These are phyloP conservation scores for Isurus oxyrinchus DNA, from an alignment of 2,113 vertebrate species.

Conservation along the genomic window DNA sequence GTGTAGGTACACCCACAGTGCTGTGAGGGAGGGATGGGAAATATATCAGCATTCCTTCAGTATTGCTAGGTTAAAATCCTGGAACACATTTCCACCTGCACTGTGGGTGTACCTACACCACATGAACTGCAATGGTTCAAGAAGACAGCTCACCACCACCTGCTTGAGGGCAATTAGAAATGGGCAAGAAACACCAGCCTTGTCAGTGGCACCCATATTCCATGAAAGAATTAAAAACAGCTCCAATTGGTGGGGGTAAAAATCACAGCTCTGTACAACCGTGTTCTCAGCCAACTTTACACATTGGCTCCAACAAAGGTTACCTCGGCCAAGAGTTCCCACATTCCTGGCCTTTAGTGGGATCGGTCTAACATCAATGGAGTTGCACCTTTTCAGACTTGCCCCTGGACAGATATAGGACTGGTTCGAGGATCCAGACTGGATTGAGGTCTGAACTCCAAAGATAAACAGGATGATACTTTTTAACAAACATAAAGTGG, in stretches of 20 bases:
- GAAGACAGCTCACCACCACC: not conserved
- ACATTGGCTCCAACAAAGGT: not conserved
- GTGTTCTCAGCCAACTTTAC: not conserved
- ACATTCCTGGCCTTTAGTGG: not conserved
- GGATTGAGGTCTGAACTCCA: not conserved
- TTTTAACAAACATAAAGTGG: not conserved
- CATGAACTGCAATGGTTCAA: not conserved
- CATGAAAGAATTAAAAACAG: not conserved
- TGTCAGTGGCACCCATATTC: not conserved
- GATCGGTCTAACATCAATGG: not conserved
- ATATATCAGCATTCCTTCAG: not conserved
- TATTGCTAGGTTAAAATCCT: not conserved
- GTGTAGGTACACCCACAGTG: too few species aligned
- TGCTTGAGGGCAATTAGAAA: not conserved
- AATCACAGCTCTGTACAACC: not conserved
- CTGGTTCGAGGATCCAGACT: not conserved
- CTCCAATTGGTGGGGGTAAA: not conserved
- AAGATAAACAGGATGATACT: not conserved
- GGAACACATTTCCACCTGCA: not conserved
- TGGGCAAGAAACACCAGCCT: not conserved
- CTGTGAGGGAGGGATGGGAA: not conserved
- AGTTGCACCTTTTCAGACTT: not conserved
- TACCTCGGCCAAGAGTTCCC: not conserved
- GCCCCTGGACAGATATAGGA: not conserved
- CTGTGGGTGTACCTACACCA: not conserved